Evolutionary conservation across 2,797 vertebrate genomes (phyloP).

Genomic region (Antennarius maculatus): DNA sequence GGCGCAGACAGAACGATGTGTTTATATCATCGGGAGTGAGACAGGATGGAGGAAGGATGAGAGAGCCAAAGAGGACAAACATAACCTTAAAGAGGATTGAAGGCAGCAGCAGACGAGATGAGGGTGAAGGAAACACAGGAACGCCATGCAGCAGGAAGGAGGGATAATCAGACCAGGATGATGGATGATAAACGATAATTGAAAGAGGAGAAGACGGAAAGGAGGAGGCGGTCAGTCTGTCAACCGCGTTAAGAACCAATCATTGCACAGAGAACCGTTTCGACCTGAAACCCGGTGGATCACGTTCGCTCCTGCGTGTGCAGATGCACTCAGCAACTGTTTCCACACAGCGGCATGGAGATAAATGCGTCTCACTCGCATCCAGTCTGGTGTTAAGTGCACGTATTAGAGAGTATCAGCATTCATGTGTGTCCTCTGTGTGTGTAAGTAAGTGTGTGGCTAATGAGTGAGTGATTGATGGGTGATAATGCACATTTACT

Average conservation of each 20-base stretch:
- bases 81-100: slow-evolving; percentile 18
- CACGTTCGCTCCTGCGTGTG: slow-evolving; percentile 50
- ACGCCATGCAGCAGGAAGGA: slow-evolving; percentile 10
- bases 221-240: slow-evolving; percentile 62
- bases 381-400: slow-evolving; percentile 79
- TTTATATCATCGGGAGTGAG: slow-evolving; percentile 61
- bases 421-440: slow-evolving; percentile 56
- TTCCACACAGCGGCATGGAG: slow-evolving; percentile 73
- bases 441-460: slow-evolving; percentile 76
- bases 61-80: slow-evolving; percentile 25
- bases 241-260: slow-evolving; percentile 82
- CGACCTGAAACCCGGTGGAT: slow-evolving; percentile 71
- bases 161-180: slow-evolving; percentile 28
- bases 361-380: slow-evolving; percentile 78
- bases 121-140: slow-evolving; percentile 30
- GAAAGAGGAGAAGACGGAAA: slow-evolving; percentile 42
- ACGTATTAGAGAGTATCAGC: slow-evolving; percentile 73
- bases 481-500: slow-evolving; percentile 76
- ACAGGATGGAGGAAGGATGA: slow-evolving; percentile 29
- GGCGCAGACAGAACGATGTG: slow-evolving; percentile 64
- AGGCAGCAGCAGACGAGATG: slow-evolving; percentile 1
- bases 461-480: slow-evolving; percentile 78
- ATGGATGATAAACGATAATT: slow-evolving; percentile 57
- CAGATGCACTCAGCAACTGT: slow-evolving; percentile 68
- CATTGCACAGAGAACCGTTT: slow-evolving; percentile 77